phyloP scores from a whole-genome alignment of 2,113 vertebrate genomes.

The Gallinago paraguaiae region DNA sequence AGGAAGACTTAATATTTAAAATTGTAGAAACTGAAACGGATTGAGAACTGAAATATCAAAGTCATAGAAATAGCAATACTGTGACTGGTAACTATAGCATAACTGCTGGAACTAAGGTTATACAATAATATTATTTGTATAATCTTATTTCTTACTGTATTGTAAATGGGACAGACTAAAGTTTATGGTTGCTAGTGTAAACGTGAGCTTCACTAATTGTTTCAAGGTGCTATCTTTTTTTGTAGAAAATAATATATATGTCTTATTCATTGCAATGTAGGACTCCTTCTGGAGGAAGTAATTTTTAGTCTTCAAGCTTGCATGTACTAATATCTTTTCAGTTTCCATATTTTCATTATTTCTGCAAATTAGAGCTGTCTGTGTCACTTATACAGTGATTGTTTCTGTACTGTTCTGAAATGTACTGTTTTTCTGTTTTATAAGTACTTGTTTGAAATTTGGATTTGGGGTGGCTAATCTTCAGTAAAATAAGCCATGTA shows the following conservation, averaged over 20 bases:
- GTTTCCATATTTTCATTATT: neutral
- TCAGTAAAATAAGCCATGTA: neutral
- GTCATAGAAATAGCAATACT: neutral
- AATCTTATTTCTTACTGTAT: neutral
- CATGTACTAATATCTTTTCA: neutral
- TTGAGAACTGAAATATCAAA: neutral
- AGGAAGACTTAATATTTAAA: neutral
- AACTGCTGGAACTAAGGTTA: neutral
- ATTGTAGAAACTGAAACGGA: neutral
- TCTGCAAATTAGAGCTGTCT: neutral
- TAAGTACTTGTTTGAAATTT: neutral
- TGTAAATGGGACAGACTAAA: neutral
- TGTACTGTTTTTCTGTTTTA: neutral
- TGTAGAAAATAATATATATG: neutral
- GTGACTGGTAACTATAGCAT: neutral
- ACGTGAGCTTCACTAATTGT: neutral
- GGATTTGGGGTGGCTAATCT: neutral
- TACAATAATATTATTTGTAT: neutral
- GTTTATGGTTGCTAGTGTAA: neutral
- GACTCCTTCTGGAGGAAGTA: neutral
- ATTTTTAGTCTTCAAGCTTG: neutral
- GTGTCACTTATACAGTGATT: neutral
- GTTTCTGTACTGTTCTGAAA: neutral
- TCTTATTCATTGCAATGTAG: neutral
- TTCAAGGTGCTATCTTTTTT: neutral